Base-by-base conservation (phyloP, 1,140 invertebrate genomes). In the Heliconius himera region DNA sequence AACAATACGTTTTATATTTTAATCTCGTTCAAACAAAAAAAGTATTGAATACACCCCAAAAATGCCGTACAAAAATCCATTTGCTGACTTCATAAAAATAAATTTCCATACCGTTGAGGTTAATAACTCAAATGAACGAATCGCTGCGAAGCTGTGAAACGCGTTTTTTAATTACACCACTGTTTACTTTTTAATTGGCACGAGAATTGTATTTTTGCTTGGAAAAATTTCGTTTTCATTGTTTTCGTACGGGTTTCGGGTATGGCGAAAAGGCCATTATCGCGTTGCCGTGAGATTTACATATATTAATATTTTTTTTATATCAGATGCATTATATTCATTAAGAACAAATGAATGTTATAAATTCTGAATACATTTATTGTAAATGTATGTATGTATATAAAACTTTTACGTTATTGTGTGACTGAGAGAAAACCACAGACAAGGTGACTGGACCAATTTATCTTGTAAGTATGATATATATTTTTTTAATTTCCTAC, bases 121-220 rank as follows among this genome's bases (percentile, higher is more conserved):
- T 79, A 80, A 85, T 83, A 85, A 85, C 79, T 81, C 76, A 81
- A 78, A 83, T 81, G 80, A 83, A 81, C 78, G 75, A 46, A 79
- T 72, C 60, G 75, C 56, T 51, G 26, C 41, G 70, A 70, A 80
- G 74, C 70, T 22, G 46, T 75, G 76, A 51, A 80, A 78, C 77
- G 77, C 74, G 76, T 83, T 86, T 85, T 86, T 84, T 83, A 86
- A 83, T 83, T 82, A 85, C 80, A 26, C 76, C 71, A 77, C 77
- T 85, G 82, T 83, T 82, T 83, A 83, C 81, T 78, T 87, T 85
- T 87, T 85, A 85, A 83, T 87, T 87, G 83, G 82, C 56, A 49
- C 22, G 41, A 33, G 76, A 74, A 54, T 66, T 66, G 70, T 80
- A 70, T 77, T 70, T 77, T 81, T 77, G 60, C 66, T 77, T 73